Base-by-base conservation (phyloP, 1,140 invertebrate genomes). In the Drosophila rufa region DNA sequence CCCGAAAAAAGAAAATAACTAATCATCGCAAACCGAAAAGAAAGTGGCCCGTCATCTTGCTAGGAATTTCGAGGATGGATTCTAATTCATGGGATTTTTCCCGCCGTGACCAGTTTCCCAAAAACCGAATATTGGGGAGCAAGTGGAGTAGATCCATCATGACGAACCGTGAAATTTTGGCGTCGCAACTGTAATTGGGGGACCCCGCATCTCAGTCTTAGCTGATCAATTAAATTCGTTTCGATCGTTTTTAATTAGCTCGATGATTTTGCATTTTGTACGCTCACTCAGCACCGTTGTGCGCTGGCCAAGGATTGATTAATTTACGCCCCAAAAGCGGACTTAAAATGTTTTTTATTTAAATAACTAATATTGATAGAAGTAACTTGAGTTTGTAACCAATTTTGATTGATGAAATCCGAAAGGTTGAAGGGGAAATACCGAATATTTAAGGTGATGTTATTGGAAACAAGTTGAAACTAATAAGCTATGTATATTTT, bases 181-280 rank as follows among this genome's bases (percentile, higher is more conserved):
- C 83, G 67, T 77, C 78, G 74, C 82, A 66, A 85, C 79, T 67
- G 68, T 81, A 73, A 62, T 71, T 64, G 73, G 75, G 42, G 43
- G 43, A 61, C 46, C 65, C 53, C 48, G 48, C 45, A 40, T 66
- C 51, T 57, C 73, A 30, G 55, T 64, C 51, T 55, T 42, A 80
- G 86, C 83, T 91, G 91, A 92, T 92, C 91, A 92, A 92, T 92
- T 92, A 92, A 92, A 92, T 91, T 92, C 82, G 91, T 75, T 92
- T 83, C 78, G 91, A 92, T 82, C 79, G 82, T 92, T 92, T 92
- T 91, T 92, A 92, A 92, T 92, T 91, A 92, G 74, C 80, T 57
- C 60, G 59, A 91, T 92, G 91, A 92, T 79, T 92, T 90, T 78
- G 84, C 86, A 84, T 50, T 89, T 87, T 68, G 45, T 83, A 66